Evolutionary conservation across 2,888 invertebrate genomes (phyloP), one percentile per base, ranked within the genome.

Genomic region (Cremastinae sp.): DNA sequence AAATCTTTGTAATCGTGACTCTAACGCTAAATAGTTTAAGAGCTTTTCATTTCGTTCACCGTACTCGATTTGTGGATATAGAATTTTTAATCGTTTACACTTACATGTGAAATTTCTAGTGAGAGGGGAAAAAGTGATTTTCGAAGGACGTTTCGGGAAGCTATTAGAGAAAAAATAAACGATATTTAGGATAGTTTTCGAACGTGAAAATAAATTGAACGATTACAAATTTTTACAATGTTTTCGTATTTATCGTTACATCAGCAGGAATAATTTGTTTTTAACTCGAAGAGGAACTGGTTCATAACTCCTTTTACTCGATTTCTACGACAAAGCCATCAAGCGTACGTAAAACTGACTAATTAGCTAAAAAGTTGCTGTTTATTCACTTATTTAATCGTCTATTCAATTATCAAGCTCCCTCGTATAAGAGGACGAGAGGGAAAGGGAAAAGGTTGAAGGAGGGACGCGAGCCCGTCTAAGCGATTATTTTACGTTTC

Each of bases 291-390:
- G 53, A 20, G 65, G 20, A 49, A 49, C n/a, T 35, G 64, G 39
- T 70, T 41, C 3, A 35, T 35, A 64, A 45, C 47, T 37, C 28
- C 20, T 39, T 47, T 61, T 39, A 28, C 43, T 39, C 55, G 39
- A 12, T 4, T 64, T n/a, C 16, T 59, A 81, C 65, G 70, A 72
- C 59, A 75, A 81, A 81, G 83, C 81, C 78, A 79, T 74, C 72
- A 83, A 81, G 81, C 79, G 81, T 78, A 79, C 80, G 82, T 73
- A 80, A 83, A 81, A 83, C 39, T 51, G 7, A 47, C 83, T 79
- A 82, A 82, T 82, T 28, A 83, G 84, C 85, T 85, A 83, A 81
- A 70, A 82, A 84, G 62, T 82, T 78, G 68, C 16, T 73, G 58
- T 64, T 65, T 35, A 64, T 22, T 37, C 10, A 5, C 2, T 53